Evolutionary conservation across 2,113 vertebrate genomes (phyloP).

Genomic region (Pelecanoides urinatrix): DNA sequence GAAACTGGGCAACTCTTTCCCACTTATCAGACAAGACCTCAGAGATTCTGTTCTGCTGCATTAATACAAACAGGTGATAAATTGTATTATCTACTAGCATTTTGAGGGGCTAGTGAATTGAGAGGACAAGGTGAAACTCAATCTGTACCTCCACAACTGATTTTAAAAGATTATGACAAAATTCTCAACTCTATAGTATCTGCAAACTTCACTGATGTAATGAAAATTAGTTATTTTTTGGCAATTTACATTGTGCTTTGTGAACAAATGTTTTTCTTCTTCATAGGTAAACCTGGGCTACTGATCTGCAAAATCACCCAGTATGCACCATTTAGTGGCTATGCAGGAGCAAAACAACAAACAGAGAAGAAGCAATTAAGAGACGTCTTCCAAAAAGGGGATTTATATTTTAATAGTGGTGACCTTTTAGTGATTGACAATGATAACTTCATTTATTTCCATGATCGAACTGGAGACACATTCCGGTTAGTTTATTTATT

Average conservation of each 20-base stretch:
- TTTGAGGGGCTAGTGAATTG: neutral
- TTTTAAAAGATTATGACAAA: neutral
- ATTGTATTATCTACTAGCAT: neutral
- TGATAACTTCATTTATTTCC: constrained; percentile 88
- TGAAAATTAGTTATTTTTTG: neutral
- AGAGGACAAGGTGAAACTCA: neutral
- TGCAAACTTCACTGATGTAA: neutral
- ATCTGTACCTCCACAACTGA: neutral
- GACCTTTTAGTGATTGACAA: constrained; percentile 82
- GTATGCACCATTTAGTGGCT: constrained; percentile 82
- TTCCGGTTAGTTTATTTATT: constrained; percentile 77
- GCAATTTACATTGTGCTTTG: neutral
- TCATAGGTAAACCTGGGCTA: constrained; percentile 83
- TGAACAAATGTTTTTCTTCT: neutral
- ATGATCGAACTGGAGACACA: constrained; percentile 89
- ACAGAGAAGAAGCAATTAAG: constrained; percentile 83
- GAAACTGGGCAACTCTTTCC: neutral
- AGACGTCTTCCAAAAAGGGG: constrained; percentile 83
- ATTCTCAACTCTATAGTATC: neutral
- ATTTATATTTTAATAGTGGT: constrained; percentile 88
- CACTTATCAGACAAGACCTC: neutral
- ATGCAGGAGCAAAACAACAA: constrained; percentile 76
- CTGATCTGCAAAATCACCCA: constrained; percentile 82
- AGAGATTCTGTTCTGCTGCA: neutral
- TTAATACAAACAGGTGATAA: neutral